phyloP scores from a whole-genome alignment of 2,888 invertebrate species.

The Parnassius glacialis region DNA sequence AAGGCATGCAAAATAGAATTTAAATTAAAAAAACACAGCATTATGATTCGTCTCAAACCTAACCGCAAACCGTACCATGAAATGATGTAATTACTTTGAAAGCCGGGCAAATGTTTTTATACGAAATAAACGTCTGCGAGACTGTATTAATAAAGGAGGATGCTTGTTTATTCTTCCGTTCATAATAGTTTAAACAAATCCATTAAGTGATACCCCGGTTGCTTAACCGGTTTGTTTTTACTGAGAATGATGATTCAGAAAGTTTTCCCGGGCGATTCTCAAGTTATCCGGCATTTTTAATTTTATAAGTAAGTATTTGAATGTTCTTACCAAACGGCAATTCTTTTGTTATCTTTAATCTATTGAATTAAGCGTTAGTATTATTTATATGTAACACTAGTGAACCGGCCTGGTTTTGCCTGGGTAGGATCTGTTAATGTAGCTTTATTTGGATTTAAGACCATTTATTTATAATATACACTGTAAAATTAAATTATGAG shows the following conservation, averaged over 20 bases:
- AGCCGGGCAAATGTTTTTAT: slow-evolving; percentile 74
- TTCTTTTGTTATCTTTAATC: not conserved
- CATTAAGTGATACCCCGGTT: slow-evolving; percentile 42
- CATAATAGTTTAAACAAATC: slow-evolving; percentile 60
- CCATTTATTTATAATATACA: too few relatives aligned
- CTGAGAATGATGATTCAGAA: slow-evolving; percentile 19
- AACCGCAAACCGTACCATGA: slow-evolving; percentile 30
- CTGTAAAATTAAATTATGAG: too few relatives aligned
- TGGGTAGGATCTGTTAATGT: too few relatives aligned
- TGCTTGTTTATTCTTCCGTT: slow-evolving; percentile 30
- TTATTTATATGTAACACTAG: too few relatives aligned
- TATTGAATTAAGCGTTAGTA: too few relatives aligned
- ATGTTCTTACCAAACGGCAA: too few relatives aligned
- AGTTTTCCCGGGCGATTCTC: slow-evolving; percentile 1
- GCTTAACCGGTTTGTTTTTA: slow-evolving; percentile 27
- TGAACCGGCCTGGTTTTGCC: too few relatives aligned
- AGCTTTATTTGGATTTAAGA: too few relatives aligned
- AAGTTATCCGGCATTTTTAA: not conserved
- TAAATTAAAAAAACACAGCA: not conserved
- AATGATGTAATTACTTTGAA: slow-evolving; percentile 74
- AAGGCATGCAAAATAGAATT: too few relatives aligned
- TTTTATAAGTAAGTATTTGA: not conserved
- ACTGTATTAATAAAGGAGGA: slow-evolving; percentile 49
- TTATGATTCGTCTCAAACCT: slow-evolving; percentile 3
- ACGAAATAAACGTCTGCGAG: slow-evolving; percentile 55